Conservation (phyloP, 2,113 vertebrate genomes). For the Lucifuga dentata region DNA sequence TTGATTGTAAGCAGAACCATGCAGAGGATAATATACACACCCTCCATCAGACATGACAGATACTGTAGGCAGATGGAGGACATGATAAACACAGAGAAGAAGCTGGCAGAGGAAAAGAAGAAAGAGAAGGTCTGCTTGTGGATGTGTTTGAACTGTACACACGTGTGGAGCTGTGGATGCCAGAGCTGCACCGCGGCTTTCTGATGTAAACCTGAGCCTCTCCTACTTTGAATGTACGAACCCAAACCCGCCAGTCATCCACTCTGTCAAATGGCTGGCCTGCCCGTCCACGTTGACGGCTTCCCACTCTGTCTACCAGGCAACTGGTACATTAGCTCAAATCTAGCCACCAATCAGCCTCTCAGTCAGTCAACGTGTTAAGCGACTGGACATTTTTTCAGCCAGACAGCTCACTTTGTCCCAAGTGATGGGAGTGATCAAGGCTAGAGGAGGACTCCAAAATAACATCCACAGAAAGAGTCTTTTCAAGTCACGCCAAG, state of each 20-base stretch:
- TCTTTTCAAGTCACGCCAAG: conserved; percentile 86
- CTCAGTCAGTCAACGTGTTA: conserved; percentile 1
- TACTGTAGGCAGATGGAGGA: conserved; percentile 62
- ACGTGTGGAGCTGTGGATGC: conserved; percentile 33
- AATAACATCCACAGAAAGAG: conserved; percentile 71
- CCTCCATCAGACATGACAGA: conserved; percentile 60
- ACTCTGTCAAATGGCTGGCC: background rate
- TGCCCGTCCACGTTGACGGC: conserved; percentile 19
- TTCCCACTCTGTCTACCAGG: conserved; percentile 25
- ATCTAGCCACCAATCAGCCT: conserved; percentile 15
- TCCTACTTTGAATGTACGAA: conserved; percentile 68
- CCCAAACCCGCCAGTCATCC: conserved; percentile 62
- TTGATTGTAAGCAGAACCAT: conserved; percentile 50
- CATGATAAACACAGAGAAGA: conserved; percentile 62
- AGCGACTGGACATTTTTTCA: conserved; percentile 33
- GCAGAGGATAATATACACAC: conserved; percentile 62
- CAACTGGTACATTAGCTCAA: conserved; percentile 15
- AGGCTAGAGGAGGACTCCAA: conserved; percentile 45
- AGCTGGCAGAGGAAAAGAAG: conserved; percentile 63
- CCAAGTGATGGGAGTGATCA: conserved; percentile 45
- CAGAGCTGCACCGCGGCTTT: conserved; percentile 40
- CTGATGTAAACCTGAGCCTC: conserved; percentile 38
- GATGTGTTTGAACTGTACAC: conserved; percentile 49
- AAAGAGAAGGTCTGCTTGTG: conserved; percentile 56
- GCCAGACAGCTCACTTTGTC: conserved; percentile 15